phyloP scores from a whole-genome alignment of 2,113 vertebrate species.

The Irena cyanogastra region DNA sequence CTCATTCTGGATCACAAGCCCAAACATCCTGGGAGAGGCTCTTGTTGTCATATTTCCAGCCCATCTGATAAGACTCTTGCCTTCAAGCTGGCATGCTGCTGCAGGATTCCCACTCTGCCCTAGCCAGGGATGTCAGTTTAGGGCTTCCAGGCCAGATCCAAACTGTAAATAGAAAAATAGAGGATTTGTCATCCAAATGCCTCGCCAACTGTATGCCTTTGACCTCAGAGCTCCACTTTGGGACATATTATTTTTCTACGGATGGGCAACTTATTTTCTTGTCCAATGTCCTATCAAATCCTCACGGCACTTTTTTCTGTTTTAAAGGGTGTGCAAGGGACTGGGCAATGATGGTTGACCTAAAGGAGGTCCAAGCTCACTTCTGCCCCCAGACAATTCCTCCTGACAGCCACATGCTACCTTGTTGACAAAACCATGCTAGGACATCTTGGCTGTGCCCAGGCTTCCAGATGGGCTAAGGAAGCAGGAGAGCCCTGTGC shows the following conservation, averaged over 20 bases:
- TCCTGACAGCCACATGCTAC: background rate
- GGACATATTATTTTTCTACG: background rate
- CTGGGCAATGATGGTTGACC: background rate
- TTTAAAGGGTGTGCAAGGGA: background rate
- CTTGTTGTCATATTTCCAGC: background rate
- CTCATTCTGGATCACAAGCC: slow-evolving; percentile 3
- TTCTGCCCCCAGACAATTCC: background rate
- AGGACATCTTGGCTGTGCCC: background rate
- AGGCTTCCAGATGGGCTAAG: background rate
- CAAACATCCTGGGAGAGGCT: slow-evolving; percentile 53
- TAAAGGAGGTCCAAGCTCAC: background rate
- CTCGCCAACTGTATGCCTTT: background rate
- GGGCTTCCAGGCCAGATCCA: background rate
- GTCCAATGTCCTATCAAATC: background rate
- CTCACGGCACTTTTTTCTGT: background rate
- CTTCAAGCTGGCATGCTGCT: background rate
- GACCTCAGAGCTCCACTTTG: background rate
- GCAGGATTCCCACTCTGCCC: background rate
- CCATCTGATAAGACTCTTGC: slow-evolving; percentile 33
- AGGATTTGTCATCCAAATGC: background rate
- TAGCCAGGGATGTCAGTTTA: background rate
- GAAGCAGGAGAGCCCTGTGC: background rate
- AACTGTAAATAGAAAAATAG: background rate
- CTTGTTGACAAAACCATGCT: background rate
- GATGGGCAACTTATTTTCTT: background rate